Evolutionary conservation across 2,113 vertebrate genomes (phyloP).

Genomic region (Turdus rufiventris): DNA sequence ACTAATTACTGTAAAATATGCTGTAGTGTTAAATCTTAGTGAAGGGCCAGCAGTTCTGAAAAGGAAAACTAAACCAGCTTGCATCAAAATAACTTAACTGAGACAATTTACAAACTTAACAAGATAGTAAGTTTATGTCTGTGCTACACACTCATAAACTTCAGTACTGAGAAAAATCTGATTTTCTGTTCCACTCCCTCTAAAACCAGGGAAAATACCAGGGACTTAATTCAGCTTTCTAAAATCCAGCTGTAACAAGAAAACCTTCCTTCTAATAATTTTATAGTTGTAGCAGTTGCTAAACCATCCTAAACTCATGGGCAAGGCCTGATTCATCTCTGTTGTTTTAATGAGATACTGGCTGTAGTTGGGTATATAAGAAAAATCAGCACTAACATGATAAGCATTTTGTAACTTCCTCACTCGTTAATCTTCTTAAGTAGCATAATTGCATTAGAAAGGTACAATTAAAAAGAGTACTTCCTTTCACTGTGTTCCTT

Average conservation of each 20-base stretch:
- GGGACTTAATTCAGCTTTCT: neutral
- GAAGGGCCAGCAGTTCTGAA: neutral
- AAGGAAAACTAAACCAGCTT: neutral
- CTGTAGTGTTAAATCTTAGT: neutral
- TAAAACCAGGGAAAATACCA: neutral
- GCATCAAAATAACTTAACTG: neutral
- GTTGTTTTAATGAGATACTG: neutral
- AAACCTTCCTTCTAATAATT: neutral
- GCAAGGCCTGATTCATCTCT: neutral
- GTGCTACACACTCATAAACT: neutral
- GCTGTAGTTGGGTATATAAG: neutral
- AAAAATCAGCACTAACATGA: neutral
- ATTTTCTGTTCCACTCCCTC: neutral
- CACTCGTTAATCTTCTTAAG: neutral
- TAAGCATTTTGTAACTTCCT: neutral
- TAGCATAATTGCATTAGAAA: neutral
- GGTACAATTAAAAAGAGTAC: neutral
- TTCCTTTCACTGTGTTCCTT: neutral
- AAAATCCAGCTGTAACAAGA: neutral
- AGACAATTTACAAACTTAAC: neutral
- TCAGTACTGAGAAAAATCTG: neutral
- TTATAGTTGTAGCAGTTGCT: neutral
- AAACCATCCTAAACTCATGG: neutral
- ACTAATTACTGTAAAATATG: neutral
- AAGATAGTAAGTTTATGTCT: neutral